Conservation (phyloP, 2,113 vertebrate species). For the Festucalex cinctus region DNA sequence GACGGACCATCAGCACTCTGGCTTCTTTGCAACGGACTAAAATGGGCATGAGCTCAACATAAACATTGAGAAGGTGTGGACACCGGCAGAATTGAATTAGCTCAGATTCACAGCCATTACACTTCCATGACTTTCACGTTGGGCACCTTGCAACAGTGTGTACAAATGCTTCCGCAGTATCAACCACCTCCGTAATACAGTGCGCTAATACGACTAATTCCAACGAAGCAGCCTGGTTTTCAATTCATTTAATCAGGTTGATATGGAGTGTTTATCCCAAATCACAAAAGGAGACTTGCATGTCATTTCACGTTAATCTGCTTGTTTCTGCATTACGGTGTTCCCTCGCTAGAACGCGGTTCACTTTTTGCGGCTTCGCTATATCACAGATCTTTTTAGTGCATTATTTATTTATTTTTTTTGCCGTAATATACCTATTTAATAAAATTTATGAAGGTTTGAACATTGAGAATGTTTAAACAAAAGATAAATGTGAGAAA, state of each 20-base stretch:
- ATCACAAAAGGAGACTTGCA: background rate
- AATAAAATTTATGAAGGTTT: too few relatives aligned
- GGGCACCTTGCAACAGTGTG: constrained; percentile 16
- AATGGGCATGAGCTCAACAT: constrained; percentile 64
- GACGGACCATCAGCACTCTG: constrained; percentile 51
- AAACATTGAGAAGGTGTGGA: constrained; percentile 63
- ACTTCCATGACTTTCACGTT: constrained; percentile 42
- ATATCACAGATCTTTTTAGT: too few relatives aligned
- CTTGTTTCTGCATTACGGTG: background rate
- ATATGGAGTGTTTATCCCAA: constrained; percentile 2
- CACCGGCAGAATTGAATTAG: constrained; percentile 44
- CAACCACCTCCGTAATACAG: background rate
- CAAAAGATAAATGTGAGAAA: too few relatives aligned
- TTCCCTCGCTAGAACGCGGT: too few relatives aligned
- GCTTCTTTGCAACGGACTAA: constrained; percentile 60
- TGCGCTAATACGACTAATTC: constrained; percentile 3
- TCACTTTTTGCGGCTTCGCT: too few relatives aligned
- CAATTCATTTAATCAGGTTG: background rate
- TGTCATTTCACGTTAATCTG: constrained; percentile 1
- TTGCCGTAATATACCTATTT: too few relatives aligned
- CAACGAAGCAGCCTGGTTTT: background rate
- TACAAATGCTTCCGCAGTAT: background rate
- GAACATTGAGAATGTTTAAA: too few relatives aligned
- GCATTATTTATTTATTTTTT: too few relatives aligned
- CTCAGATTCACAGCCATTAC: constrained; percentile 37